Evolutionary conservation across 2,797 vertebrate genomes (phyloP), one percentile per base, ranked within the genome.

Genomic region (Sarcoramphus papa): DNA sequence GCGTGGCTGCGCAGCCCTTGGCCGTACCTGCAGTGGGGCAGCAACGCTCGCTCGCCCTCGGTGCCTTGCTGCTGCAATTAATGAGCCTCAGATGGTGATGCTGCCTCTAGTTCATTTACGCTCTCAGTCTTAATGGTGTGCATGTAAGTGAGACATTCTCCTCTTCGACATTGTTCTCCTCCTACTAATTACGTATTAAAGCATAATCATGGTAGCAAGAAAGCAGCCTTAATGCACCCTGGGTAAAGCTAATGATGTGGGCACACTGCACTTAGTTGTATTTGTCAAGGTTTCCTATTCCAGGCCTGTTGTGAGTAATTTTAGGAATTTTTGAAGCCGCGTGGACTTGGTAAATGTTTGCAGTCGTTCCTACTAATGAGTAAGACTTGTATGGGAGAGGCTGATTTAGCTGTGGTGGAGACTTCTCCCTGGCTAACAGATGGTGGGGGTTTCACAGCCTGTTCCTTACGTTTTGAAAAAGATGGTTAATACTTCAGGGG

Each of bases 121-220:
- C 63, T 53, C 63, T 73, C 35, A 0, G 27, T 13, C 74, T 78
- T 91, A 70, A 67, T 62, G 94, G 74, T 4, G 45, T 37, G 82
- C 76, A 1, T 15, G 56, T 20, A n/a, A 53, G 90, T 8, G 51
- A 79, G 92, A 65, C 24, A 0, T 37, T 60, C 63, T 30, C 41
- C 57, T 65, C 85, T 77, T 82, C 3, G 5, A 21, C 92, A 28
- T 74, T 28, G 0, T 80, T 72, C 59, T 33, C 85, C 50, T 64
- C 8, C 60, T 51, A 7, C 95, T 96, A 87, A 96, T 92, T 85
- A 27, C 11, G 9, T 90, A 64, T 87, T 92, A 88, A 77, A 80
- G 80, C 40, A 18, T 73, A n/a, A 93, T 88, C 7, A 7, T 27
- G 8, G 40, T 2, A 21, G 75, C 53, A 68, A 33, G 17, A 27